Base-by-base conservation (phyloP, 2,888 invertebrate genomes). In the Pedicia rivosa region DNA sequence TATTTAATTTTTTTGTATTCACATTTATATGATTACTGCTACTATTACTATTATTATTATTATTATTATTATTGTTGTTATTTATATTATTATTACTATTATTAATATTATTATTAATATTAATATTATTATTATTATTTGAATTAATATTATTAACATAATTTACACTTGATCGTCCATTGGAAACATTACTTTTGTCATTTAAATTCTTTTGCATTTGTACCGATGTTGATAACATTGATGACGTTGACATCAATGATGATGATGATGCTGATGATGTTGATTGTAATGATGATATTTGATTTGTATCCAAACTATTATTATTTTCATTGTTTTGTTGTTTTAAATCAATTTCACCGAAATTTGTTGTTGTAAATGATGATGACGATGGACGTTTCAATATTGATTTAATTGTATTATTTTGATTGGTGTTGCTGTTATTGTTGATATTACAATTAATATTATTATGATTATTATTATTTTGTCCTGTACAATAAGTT, bases 371-470 rank as follows among this genome's bases (percentile, higher is more conserved):
- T 4, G 24, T 29, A 12, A 16, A 13, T 10, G n/a, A n/a, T n/a
- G 50, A 35, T 9, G 53, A 52, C 15, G 48, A 43, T 20, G 72
- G 71, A 42, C 72, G 68, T 46, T 72, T 72, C 20, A 72, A 53
- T 43, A 72, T 72, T 12, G 72, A 72, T 54, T 72, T 72, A 39
- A 72, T 72, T 2, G 35, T 20, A 26, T 15, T 35, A 17, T 16
- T 25, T 3, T 13, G 8, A 2, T 15, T 7, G 14, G 16, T 15
- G 5, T 9, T 14, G 15, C 3, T 25, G 10, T 24, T 25, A 15
- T 59, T 60, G 40, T 65, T 20, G 20, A 12, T 65, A 10, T 13
- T 29, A 15, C 25, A 25, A 10, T 9, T 5, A 50, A 56, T 41
- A 56, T 61, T 37, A 53, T 14, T 14, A 14, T 14, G 14, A 37